phyloP scores from a whole-genome alignment of 2,797 vertebrate species.

The Malacoctenus gilli region DNA sequence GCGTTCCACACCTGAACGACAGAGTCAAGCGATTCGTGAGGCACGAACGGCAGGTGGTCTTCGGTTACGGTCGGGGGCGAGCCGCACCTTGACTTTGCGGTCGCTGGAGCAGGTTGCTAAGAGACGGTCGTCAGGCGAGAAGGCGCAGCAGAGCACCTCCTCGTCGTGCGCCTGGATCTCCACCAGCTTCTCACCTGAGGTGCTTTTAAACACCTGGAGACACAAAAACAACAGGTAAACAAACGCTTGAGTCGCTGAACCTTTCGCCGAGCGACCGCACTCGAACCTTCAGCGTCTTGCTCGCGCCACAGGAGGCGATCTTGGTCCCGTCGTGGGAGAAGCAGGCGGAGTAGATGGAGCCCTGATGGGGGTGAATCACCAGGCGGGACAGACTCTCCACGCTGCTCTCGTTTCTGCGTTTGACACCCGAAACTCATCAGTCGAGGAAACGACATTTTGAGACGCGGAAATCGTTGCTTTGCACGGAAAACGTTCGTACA shows the following conservation, averaged over 20 bases:
- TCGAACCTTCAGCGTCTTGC: slow-evolving; percentile 88
- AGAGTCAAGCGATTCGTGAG: no score
- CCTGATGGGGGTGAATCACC: slow-evolving; percentile 92
- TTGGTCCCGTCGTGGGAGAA: slow-evolving; percentile 91
- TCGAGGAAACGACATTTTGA: no score
- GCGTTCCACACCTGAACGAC: slow-evolving; percentile 88
- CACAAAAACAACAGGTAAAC: background rate
- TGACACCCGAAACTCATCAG: no score
- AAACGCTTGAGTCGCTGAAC: no score
- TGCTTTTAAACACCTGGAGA: slow-evolving; percentile 89
- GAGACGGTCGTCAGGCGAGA: slow-evolving; percentile 88
- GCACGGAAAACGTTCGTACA: no score
- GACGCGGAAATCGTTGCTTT: no score
- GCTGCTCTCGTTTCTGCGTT: slow-evolving; percentile 88
- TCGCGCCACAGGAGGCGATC: slow-evolving; percentile 93
- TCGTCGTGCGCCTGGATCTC: slow-evolving; percentile 91
- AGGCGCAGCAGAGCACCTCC: slow-evolving; percentile 92
- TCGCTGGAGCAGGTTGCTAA: slow-evolving; percentile 94
- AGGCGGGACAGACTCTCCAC: slow-evolving; percentile 88
- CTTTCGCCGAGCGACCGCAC: no score
- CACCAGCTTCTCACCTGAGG: slow-evolving; percentile 89
- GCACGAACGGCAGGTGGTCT: no score
- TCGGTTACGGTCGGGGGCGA: no score
- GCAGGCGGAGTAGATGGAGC: slow-evolving; percentile 91
- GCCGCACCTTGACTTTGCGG: slow-evolving; percentile 90